Conservation (phyloP, 1,140 invertebrate species). For the Leptinotarsa undecemlineata region DNA sequence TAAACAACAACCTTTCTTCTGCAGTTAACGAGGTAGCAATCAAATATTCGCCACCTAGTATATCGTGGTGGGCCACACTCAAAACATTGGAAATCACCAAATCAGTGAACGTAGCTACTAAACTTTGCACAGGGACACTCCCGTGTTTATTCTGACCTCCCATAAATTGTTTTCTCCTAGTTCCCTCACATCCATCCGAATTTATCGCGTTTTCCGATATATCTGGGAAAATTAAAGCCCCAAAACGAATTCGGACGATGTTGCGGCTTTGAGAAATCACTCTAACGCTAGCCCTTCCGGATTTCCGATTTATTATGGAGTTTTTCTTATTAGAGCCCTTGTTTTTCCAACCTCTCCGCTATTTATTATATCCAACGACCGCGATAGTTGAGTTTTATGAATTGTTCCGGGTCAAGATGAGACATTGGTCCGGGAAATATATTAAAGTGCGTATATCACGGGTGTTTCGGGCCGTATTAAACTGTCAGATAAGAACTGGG, state of each 20-base stretch:
- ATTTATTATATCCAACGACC: background rate
- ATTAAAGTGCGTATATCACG: background rate
- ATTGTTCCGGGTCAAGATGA: background rate
- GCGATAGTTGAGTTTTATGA: background rate
- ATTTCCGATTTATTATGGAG: background rate
- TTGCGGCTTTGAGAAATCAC: background rate
- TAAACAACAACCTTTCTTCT: no score
- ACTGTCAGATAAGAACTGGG: background rate
- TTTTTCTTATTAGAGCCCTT: background rate
- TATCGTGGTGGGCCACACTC: no score
- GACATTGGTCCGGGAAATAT: background rate
- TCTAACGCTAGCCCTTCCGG: background rate
- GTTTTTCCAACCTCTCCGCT: background rate
- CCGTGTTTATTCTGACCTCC: background rate
- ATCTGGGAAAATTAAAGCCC: conserved; percentile 7
- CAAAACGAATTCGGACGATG: conserved; percentile 2
- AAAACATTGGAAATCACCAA: no score
- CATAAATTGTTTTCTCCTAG: background rate
- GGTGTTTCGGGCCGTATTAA: background rate
- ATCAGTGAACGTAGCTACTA: background rate
- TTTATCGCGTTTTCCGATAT: conserved; percentile 3
- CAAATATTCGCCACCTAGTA: no score
- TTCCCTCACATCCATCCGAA: background rate
- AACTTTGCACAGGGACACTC: background rate
- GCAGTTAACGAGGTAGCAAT: no score